A percentile compares a stretch with the other conserved stretches of the same genome.
Evolutionary conservation across 1,140 invertebrate species (phyloP).

Genomic region (Eumeta japonica): DNA sequence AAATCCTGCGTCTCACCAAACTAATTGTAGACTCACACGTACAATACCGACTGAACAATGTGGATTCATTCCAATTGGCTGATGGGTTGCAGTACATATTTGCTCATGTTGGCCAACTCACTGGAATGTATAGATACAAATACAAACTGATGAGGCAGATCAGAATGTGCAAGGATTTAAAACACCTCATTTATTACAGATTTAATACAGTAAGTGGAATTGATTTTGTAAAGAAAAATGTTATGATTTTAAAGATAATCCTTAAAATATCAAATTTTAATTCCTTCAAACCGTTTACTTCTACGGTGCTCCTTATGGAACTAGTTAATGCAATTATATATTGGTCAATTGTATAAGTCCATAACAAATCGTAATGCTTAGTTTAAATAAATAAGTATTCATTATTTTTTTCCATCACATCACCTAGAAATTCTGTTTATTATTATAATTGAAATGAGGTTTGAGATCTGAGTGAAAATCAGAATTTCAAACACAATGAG

Average conservation of each 20-base stretch:
- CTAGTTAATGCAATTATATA: no score
- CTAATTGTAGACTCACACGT: slow-evolving; percentile 99
- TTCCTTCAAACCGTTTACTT: no score
- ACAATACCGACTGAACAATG: slow-evolving; percentile 98
- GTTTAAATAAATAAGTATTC: no score
- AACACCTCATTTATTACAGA: slow-evolving; percentile 98
- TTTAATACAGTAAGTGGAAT: slow-evolving; percentile 88
- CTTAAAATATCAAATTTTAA: no score
- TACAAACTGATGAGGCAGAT: slow-evolving; percentile 99
- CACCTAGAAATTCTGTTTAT: no score
- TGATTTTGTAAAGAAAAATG: slow-evolving; percentile 6
- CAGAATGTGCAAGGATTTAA: slow-evolving; percentile 99
- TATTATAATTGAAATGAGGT: no score
- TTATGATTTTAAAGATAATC: slow-evolving; percentile 1
- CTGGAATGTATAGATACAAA: slow-evolving; percentile 99
- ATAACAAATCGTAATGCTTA: no score
- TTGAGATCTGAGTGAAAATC: no score
- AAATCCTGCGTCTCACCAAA: slow-evolving; percentile 96
- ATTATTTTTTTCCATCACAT: no score
- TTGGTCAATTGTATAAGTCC: no score
- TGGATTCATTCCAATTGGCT: slow-evolving; percentile 97
- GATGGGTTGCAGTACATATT: slow-evolving; percentile 99
- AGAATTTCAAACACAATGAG: no score
- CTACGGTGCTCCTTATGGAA: no score
- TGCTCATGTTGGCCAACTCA: slow-evolving; percentile 98